Evolutionary conservation across 2,113 vertebrate species (phyloP).

Genomic region (Scatophagus argus): DNA sequence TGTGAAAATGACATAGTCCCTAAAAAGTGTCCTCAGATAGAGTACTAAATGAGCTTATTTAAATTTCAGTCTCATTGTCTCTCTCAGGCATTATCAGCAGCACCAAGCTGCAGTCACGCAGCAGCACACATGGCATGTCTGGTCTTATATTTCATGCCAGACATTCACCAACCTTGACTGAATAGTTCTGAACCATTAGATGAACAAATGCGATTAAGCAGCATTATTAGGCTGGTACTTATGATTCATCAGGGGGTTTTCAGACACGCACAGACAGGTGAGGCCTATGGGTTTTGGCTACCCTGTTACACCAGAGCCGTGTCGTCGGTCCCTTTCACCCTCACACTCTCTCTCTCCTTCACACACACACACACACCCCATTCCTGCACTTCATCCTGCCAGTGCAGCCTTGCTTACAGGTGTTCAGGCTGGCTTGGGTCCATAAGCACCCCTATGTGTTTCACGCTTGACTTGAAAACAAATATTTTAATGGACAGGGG

Average conservation of each 20-base stretch:
- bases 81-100: not conserved
- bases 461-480: constrained; percentile 79
- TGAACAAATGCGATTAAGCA: constrained; percentile 1
- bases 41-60: not conserved
- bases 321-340: not conserved
- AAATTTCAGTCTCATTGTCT: not conserved
- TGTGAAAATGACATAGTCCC: not conserved
- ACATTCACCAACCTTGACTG: constrained; percentile 21
- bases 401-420: constrained; percentile 66
- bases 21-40: not conserved
- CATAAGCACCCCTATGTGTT: constrained; percentile 62
- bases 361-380: not conserved
- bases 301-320: constrained; percentile 20
- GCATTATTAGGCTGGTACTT: constrained; percentile 39
- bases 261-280: constrained; percentile 61
- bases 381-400: constrained; percentile 51
- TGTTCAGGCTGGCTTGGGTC: constrained; percentile 73
- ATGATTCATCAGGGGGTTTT: constrained; percentile 46
- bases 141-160: constrained; percentile 25
- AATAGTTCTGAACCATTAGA: constrained; percentile 14
- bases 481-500: constrained; percentile 75
- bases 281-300: constrained; percentile 15
- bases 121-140: constrained; percentile 20
- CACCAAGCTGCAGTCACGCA: constrained; percentile 17
- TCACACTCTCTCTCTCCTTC: no score